These are phyloP conservation scores for Aeoliscus strigatus DNA, from an alignment of 2,797 vertebrate species.

Conservation along the genomic window DNA sequence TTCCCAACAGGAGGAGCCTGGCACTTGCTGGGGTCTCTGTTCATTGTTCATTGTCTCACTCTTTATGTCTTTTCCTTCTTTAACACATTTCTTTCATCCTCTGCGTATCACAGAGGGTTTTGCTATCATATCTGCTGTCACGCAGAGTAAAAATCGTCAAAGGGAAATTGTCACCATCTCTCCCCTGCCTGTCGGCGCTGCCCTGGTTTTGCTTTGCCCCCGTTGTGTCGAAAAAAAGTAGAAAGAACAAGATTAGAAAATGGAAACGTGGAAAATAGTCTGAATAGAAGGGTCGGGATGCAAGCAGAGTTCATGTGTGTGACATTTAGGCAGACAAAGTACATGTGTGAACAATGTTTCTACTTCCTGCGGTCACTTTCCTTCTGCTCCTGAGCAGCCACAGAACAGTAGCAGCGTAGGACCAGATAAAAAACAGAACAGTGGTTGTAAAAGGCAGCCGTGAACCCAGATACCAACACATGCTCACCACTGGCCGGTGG, in stretches of 20 bases:
- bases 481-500: too few relatives aligned
- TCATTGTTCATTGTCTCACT: slow-evolving; percentile 13
- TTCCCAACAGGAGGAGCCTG: slow-evolving; percentile 35
- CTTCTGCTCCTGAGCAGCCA: slow-evolving; percentile 25
- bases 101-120: slow-evolving; percentile 21
- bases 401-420: neutral
- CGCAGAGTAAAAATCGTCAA: slow-evolving; percentile 35
- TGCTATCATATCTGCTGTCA: slow-evolving; percentile 29
- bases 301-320: slow-evolving; percentile 10
- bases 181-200: too few relatives aligned
- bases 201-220: slow-evolving; percentile 21
- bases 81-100: slow-evolving; percentile 21
- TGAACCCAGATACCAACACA: too few relatives aligned
- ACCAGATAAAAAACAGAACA: too few relatives aligned
- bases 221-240: slow-evolving; percentile 5
- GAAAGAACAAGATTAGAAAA: slow-evolving; percentile 9
- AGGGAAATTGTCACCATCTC: slow-evolving; percentile 20
- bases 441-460: too few relatives aligned
- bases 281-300: slow-evolving; percentile 11
- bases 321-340: slow-evolving; percentile 51
- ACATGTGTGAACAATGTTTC: slow-evolving; percentile 23
- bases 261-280: neutral
- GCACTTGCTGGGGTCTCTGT: slow-evolving; percentile 53
- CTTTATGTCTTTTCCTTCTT: slow-evolving; percentile 19
- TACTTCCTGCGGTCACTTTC: slow-evolving; percentile 26